phyloP scores from a whole-genome alignment of 2,113 vertebrate genomes.

The Chaetura pelagica region DNA sequence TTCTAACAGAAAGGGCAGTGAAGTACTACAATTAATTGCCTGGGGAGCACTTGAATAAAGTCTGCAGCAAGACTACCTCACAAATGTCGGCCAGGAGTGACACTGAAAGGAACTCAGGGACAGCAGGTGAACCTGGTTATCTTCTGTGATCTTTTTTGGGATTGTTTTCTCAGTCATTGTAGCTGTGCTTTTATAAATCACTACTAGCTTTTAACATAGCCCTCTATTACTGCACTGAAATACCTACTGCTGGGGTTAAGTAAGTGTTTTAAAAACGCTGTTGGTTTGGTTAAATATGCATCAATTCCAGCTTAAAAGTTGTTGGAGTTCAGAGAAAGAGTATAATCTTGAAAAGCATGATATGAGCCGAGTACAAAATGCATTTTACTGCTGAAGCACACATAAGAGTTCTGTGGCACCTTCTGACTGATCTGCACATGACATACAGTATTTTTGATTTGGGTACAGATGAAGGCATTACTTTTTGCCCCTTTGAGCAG shows the following conservation, averaged over 20 bases:
- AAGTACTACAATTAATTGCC: neutral
- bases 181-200: neutral
- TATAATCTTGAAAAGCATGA: neutral
- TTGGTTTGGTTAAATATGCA: neutral
- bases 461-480: neutral
- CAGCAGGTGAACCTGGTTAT: neutral
- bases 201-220: neutral
- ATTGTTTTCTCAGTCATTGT: neutral
- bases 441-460: neutral
- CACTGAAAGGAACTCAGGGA: neutral
- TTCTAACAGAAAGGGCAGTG: neutral
- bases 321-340: neutral
- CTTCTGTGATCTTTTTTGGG: neutral
- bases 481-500: neutral
- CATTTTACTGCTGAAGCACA: neutral
- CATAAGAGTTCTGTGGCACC: accelerated
- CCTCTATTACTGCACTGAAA: neutral
- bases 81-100: neutral
- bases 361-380: accelerated
- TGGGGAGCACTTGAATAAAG: neutral
- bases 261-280: neutral
- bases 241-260: neutral
- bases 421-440: neutral
- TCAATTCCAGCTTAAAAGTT: neutral
- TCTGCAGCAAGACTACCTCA: neutral